Percentiles rank a stretch among this genome's conserved stretches.
These are phyloP conservation scores for Podiceps cristatus DNA, from an alignment of 2,113 vertebrate genomes.

Conservation along the genomic window DNA sequence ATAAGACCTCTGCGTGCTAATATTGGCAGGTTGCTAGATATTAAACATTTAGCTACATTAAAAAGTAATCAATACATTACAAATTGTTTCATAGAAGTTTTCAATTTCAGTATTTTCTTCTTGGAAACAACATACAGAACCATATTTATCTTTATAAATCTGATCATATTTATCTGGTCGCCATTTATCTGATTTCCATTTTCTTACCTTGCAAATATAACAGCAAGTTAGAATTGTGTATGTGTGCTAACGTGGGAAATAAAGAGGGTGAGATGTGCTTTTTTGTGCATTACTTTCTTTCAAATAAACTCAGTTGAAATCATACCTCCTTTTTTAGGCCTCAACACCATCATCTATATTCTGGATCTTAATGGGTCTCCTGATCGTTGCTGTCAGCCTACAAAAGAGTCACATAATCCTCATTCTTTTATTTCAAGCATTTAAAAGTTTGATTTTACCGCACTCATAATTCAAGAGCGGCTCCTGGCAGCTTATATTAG, in stretches of 20 bases:
- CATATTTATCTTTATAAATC: background rate
- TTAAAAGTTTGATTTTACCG: background rate
- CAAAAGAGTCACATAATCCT: background rate
- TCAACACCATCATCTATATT: background rate
- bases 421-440: background rate
- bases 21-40: background rate
- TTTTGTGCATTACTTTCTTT: background rate
- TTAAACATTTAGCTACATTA: background rate
- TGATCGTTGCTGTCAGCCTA: background rate
- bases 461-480: background rate
- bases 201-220: background rate
- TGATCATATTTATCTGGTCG: background rate
- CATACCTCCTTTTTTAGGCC: background rate
- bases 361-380: background rate
- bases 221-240: background rate
- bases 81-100: background rate
- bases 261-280: background rate
- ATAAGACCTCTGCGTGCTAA: background rate
- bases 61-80: background rate
- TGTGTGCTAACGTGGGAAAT: background rate
- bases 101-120: background rate
- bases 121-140: background rate
- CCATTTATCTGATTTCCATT: background rate
- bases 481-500: background rate
- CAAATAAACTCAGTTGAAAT: background rate